Evolutionary conservation across 2,797 vertebrate genomes (phyloP), one percentile per base, ranked within the genome.

Genomic region (Adrianichthys oophorus): DNA sequence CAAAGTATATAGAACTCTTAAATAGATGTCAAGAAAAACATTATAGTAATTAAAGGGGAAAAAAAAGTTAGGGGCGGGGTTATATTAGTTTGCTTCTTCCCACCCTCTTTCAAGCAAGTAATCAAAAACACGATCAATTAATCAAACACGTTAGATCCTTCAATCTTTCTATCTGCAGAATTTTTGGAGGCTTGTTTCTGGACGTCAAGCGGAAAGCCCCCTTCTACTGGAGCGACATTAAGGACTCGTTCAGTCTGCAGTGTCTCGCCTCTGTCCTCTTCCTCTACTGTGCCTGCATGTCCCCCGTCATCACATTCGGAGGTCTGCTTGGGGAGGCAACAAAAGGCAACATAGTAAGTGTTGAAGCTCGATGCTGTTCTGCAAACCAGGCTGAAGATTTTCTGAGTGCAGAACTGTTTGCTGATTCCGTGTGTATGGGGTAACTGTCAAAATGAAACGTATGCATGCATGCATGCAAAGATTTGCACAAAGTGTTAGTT

Each of bases 211-310:
- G 96, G 83, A 98, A 98, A 90, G 85, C 88, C 52, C 95, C 95
- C 48, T 97, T 97, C 92, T 98, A 96, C 93, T 96, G 95, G 95
- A 98, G 95, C 76, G 96, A 98, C 93, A 92, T 97, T 87, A 93
- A 94, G 88, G 96, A 98, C 90, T 93, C 96, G 68, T 78, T 98
- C 87, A 98, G 91, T 82, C 94, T 98, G 89, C 96, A 98, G 92
- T 98, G 96, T 93, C 91, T 98, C 74, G 96, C 96, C 87, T 98
- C 96, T 76, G 79, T 98, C 92, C 94, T 98, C 85, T 98, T 98
- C 91, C 95, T 98, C 84, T 98, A 98, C 92, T 98, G 96, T 87
- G 96, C 96, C 92, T 98, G 96, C 92, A 98, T 98, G 96, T 98
- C 96, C 83, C 96, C 96, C 76, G 96, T 98, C 93, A 97, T 98